Conservation (phyloP, 1,140 invertebrate genomes). For the Saccostrea echinata region DNA sequence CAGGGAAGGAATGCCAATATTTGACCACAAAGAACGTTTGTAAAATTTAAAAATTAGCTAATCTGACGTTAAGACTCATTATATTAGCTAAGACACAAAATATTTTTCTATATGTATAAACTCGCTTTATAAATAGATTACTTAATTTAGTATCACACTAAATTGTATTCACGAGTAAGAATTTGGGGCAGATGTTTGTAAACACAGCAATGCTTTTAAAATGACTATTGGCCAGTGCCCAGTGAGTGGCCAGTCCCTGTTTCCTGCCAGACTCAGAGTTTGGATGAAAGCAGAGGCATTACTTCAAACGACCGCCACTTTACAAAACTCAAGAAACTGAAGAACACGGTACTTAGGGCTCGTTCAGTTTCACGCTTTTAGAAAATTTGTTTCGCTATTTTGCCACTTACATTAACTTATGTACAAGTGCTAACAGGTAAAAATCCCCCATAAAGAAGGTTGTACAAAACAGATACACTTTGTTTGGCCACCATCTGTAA, state of each 20-base stretch:
- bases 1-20: background rate
- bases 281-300: background rate
- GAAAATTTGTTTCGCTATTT: background rate
- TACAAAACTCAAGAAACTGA: background rate
- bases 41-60: no score
- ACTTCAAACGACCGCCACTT: background rate
- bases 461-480: conserved; percentile 5
- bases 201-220: conserved; percentile 14
- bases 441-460: background rate
- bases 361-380: conserved; percentile 17
- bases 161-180: background rate
- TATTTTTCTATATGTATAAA: background rate
- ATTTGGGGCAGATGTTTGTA: background rate
- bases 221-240: background rate
- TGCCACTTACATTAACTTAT: conserved; percentile 23
- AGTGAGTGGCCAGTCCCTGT: background rate
- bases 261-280: background rate
- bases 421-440: conserved; percentile 19
- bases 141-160: background rate
- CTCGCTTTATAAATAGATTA: background rate
- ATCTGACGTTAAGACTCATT: no score
- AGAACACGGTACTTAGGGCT: conserved; percentile 5
- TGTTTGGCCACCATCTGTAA: background rate
- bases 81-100: background rate
- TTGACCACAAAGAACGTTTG: background rate